Evolutionary conservation across 2,113 vertebrate species (phyloP), one percentile per base, ranked within the genome.

Genomic region (Prinia subflava): DNA sequence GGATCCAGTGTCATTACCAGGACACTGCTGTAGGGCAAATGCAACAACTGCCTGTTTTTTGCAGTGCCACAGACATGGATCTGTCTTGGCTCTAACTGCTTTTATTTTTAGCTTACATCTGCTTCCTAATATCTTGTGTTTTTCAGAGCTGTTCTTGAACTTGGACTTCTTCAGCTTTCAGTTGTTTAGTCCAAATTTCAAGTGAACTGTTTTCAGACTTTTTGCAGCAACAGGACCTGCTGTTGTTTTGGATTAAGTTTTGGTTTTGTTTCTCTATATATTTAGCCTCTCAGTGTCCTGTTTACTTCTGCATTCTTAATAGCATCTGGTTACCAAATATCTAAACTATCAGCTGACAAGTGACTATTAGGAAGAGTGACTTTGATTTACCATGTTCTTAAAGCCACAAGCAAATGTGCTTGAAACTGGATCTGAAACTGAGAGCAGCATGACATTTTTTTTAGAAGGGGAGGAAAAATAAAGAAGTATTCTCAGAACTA

Each of bases 61-160:
- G 42, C 35, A 87, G 46, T 91, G 59, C 17, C 3, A 3, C 47
- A 94, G 83, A 70, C 67, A 53, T 21, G 33, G 59, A 77, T 95
- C 56, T 96, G 76, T 94, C 89, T 93, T 77, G 2, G 1, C 53
- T 88, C 47, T 56, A 85, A 88, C 39, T 41, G 25, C 23, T 49
- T 91, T 93, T 93, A 83, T 83, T 94, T 85, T 94, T 91, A 92
- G 21, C 23, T 80, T 70, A 37, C 68, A 25, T 83, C 69, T 96
- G 39, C 15, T 71, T 83, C 49, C 25, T 83, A 76, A 63, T 17
- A 79, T 46, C 27, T 63, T 50, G 24, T 59, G 1, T 33, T 77
- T 82, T 86, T 77, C 25, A 35, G 73, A 94, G 17, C 23, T 70
- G 11, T 33, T 93, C 31, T 67, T 49, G 52, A 85, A 77, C 47